Base-by-base conservation (phyloP, 1,140 invertebrate genomes). In the Plectrocnemia conspersa region DNA sequence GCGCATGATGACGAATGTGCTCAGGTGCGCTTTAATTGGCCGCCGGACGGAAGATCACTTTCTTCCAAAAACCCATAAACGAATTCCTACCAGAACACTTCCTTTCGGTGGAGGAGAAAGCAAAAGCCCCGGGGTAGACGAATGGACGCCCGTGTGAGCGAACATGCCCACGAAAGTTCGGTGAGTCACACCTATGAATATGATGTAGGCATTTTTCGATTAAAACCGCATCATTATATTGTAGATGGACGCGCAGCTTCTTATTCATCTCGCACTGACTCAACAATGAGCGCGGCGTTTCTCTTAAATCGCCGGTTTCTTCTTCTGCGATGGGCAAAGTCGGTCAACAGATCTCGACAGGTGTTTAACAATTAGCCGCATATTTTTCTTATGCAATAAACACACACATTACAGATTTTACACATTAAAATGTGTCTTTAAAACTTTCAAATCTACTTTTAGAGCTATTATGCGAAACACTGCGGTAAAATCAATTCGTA, bases 301-400 rank as follows among this genome's bases (percentile, higher is more conserved):
- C 35, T 38, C 35, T 38, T 16, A 16, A 9, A 38, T 16, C 35
- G 18, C 35, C 35, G 35, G 35, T 45, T 45, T 45, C 42, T 24
- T 38, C 42, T 23, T 40, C 16, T 40, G n/a, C 16, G 16, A 15
- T 15, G 15, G 16, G 36, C 36, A 18, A 40, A 47, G 18, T 47
- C 44, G 44, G 44, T 47, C 44, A 47, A 32, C 19, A 47, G 13
- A 47, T 47, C 44, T 29, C 44, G 33, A 32, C 44, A 47, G 44
- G 44, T 47, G 44, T 21, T 27, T 27, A 24, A 9, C 44, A 23
- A 6, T 10, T 24, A 27, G 29, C 23, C 7, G 40, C 18, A 38
- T 13, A 3, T 7, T 19, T 4, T 18, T 47, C 19, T 47, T 47
- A 47, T 32, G 44, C 25, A 47, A 47, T 19, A 16, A 3, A 29